Evolutionary conservation across 2,888 invertebrate species (phyloP).

Genomic region (Dinocampus coccinellae): DNA sequence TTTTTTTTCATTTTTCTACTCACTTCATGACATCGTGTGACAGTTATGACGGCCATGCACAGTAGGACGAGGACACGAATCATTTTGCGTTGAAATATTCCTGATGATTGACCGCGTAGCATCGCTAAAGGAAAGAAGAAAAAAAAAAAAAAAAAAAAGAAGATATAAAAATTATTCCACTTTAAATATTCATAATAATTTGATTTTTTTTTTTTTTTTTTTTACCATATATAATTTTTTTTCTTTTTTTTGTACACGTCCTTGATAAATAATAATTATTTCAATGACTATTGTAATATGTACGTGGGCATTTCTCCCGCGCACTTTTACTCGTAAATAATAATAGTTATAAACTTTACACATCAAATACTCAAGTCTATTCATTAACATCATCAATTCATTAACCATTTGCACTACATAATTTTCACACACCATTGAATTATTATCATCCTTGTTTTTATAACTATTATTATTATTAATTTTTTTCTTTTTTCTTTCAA

Average conservation of each 20-base stretch:
- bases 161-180: not conserved
- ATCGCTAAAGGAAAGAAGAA: constrained; percentile 60
- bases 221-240: not conserved
- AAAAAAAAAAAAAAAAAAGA: constrained; percentile 4
- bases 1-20: constrained; percentile 40
- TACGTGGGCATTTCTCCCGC: not conserved
- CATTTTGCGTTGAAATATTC: constrained; percentile 67
- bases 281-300: not conserved
- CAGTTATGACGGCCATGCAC: constrained; percentile 65
- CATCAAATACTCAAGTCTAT: constrained; percentile 7
- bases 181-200: not conserved
- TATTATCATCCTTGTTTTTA: no score
- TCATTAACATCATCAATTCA: constrained; percentile 13
- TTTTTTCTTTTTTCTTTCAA: not conserved
- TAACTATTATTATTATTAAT: no score
- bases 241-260: not conserved
- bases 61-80: constrained; percentile 67
- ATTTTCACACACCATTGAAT: constrained; percentile 4
- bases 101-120: constrained; percentile 66
- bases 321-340: constrained; percentile 1
- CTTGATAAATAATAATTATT: not conserved
- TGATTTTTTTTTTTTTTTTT: not conserved
- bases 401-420: not conserved
- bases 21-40: constrained; percentile 68
- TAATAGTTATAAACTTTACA: not conserved